A percentile compares a stretch with the other conserved stretches of the same genome.
phyloP scores from a whole-genome alignment of 2,888 invertebrate species.

The Agrotis clavis region DNA sequence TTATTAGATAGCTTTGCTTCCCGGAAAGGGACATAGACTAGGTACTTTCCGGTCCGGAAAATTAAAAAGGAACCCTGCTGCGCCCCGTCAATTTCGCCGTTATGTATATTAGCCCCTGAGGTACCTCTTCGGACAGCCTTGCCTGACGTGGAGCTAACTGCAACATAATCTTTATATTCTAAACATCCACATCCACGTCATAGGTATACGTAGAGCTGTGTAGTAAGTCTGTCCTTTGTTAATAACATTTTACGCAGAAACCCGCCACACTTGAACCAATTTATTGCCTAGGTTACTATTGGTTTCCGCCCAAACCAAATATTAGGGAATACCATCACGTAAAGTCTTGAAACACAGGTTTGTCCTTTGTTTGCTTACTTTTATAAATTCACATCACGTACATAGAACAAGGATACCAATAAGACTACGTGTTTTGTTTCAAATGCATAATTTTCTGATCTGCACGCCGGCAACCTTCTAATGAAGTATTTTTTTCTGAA shows the following conservation, averaged over 20 bases:
- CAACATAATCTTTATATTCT: slow-evolving; percentile 30
- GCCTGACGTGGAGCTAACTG: slow-evolving; percentile 8
- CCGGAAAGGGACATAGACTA: slow-evolving; percentile 11
- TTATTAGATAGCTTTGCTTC: slow-evolving; percentile 6
- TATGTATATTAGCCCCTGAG: slow-evolving; percentile 36
- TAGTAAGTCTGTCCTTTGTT: slow-evolving; percentile 8
- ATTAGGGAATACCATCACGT: slow-evolving; percentile 77
- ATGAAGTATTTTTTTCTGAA: slow-evolving; percentile 52
- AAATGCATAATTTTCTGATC: slow-evolving; percentile 70
- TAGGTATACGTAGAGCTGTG: slow-evolving; percentile 6
- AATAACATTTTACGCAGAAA: slow-evolving; percentile 34
- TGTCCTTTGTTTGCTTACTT: slow-evolving; percentile 71
- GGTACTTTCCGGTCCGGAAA: slow-evolving; percentile 20
- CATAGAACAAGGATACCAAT: slow-evolving; percentile 74
- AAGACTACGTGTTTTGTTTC: slow-evolving; percentile 75
- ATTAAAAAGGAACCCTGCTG: slow-evolving; percentile 37
- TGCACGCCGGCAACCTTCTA: slow-evolving; percentile 51
- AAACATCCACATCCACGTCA: slow-evolving; percentile 18
- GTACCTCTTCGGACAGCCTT: slow-evolving; percentile 37
- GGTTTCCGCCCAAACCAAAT: slow-evolving; percentile 59
- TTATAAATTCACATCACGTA: slow-evolving; percentile 78
- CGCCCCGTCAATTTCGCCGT: slow-evolving; percentile 23
- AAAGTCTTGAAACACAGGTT: slow-evolving; percentile 72
- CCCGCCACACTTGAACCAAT: slow-evolving; percentile 33
- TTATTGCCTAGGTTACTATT: slow-evolving; percentile 47